Percentiles rank a stretch among this genome's conserved stretches.
Evolutionary conservation across 2,113 vertebrate species (phyloP).

Genomic region (Centropristis striata): DNA sequence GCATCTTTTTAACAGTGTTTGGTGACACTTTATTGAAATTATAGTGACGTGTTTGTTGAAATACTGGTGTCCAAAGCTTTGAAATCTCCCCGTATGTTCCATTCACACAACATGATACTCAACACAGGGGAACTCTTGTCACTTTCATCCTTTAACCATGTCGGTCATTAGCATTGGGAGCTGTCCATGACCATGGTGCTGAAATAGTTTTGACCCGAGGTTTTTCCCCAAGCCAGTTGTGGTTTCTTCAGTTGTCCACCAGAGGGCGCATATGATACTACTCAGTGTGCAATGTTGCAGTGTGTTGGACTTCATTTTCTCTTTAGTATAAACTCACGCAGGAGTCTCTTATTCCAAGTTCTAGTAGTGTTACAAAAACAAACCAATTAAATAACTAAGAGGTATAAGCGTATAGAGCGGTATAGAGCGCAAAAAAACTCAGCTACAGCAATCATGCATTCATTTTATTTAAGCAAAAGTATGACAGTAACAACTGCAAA

Average conservation of each 20-base stretch:
- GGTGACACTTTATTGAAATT: neutral
- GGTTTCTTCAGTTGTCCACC: conserved; percentile 15
- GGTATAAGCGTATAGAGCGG: too few relatives aligned
- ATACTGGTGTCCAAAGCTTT: neutral
- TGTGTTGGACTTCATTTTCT: neutral
- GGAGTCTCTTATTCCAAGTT: too few relatives aligned
- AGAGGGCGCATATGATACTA: conserved; percentile 42
- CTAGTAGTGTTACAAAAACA: too few relatives aligned
- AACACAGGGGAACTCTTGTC: neutral
- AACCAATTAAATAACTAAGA: too few relatives aligned
- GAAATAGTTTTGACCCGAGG: conserved; percentile 33
- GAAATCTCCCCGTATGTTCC: neutral
- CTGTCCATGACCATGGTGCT: conserved; percentile 71
- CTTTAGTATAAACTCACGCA: neutral
- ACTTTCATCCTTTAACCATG: neutral
- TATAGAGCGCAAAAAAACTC: neutral
- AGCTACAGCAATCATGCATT: neutral
- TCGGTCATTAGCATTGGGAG: conserved; percentile 25
- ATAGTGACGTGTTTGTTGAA: neutral
- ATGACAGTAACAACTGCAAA: neutral
- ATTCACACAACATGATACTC: neutral
- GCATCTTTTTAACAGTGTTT: neutral
- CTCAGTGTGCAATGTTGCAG: neutral
- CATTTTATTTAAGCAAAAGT: neutral
- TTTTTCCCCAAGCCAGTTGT: neutral